These are phyloP conservation scores for Hydrolagus affinis DNA, from an alignment of 2,113 vertebrate genomes.

Conservation along the genomic window DNA sequence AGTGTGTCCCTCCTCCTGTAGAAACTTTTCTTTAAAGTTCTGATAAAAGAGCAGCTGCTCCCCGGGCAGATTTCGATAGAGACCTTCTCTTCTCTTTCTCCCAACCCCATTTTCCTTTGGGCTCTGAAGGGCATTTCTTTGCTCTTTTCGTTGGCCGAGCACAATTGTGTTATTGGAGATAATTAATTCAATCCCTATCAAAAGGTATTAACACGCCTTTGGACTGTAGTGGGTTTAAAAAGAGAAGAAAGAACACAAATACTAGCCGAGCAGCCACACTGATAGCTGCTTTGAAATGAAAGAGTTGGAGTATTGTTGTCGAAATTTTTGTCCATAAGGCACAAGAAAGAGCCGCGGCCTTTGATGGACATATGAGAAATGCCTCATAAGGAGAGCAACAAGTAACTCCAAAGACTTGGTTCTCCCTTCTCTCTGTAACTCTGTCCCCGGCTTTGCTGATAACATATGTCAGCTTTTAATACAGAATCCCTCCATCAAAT, in stretches of 20 bases:
- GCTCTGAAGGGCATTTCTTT: conserved; percentile 76
- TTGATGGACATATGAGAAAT: conserved; percentile 72
- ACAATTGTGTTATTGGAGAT: conserved; percentile 98
- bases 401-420: conserved; percentile 50
- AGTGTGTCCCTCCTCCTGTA: conserved; percentile 47
- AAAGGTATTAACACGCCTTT: conserved; percentile 85
- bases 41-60: conserved; percentile 60
- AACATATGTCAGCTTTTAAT: conserved; percentile 72
- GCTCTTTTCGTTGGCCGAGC: conserved; percentile 92
- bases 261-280: conserved; percentile 64
- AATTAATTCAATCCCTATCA: conserved; percentile 99
- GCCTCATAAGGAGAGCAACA: conserved; percentile 61
- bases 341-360: conserved; percentile 66
- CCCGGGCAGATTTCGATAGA: conserved; percentile 51
- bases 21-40: conserved; percentile 55
- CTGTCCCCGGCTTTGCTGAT: conserved; percentile 51
- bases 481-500: conserved; percentile 34
- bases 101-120: conserved; percentile 50
- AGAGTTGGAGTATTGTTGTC: conserved; percentile 64
- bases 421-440: conserved; percentile 39
- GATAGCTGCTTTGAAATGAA: conserved; percentile 78
- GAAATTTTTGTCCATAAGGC: conserved; percentile 75
- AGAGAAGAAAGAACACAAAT: conserved; percentile 72
- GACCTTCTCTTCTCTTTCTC: conserved; percentile 48
- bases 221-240: conserved; percentile 74